These are phyloP conservation scores for Leucania comma DNA, from an alignment of 2,888 invertebrate genomes.

Conservation along the genomic window DNA sequence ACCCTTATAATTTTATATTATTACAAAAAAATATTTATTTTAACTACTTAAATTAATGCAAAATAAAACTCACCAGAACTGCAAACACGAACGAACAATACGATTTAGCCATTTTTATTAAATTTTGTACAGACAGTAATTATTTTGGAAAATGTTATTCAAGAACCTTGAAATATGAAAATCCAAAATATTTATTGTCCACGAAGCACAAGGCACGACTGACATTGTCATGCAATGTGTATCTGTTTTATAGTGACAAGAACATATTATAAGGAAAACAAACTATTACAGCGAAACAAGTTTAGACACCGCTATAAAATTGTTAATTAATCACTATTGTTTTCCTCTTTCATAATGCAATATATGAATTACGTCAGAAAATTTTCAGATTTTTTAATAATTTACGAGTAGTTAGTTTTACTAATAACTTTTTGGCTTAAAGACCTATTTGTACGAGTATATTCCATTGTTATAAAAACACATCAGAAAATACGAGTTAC, in stretches of 20 bases:
- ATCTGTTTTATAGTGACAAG: slow-evolving; percentile 4
- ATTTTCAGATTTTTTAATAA: neutral
- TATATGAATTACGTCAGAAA: neutral
- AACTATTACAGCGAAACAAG: neutral
- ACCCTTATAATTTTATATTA: neutral
- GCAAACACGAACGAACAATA: neutral
- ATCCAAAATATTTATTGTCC: neutral
- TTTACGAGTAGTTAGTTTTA: too few species aligned
- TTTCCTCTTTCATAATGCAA: slow-evolving; percentile 5
- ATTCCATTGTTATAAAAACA: too few species aligned
- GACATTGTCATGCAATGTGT: neutral
- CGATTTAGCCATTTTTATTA: slow-evolving; percentile 23
- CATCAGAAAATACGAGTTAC: too few species aligned
- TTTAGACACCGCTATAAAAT: too few species aligned
- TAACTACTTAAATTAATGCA: neutral
- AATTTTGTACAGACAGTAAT: neutral
- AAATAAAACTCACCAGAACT: slow-evolving; percentile 31
- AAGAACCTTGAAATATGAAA: neutral
- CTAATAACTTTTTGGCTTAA: too few species aligned
- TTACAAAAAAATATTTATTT: neutral
- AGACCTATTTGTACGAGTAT: too few species aligned
- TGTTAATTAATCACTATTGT: neutral
- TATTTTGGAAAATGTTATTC: neutral
- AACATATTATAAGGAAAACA: slow-evolving; percentile 31
- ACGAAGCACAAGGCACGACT: too few species aligned